phyloP scores from a whole-genome alignment of 2,888 invertebrate species.

The Girardia tigrina region DNA sequence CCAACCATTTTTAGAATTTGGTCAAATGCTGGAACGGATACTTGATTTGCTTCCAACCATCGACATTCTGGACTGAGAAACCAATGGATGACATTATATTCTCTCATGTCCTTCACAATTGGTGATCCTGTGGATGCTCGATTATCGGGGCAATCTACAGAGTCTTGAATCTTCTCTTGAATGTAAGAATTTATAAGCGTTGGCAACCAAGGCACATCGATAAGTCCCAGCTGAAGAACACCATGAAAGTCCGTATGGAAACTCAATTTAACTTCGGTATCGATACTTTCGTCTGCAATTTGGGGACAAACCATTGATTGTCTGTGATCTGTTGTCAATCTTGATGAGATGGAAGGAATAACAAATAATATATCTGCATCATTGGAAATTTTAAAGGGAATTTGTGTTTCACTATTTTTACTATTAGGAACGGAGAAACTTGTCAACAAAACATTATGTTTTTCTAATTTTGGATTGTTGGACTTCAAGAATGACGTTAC shows the following conservation, averaged over 20 bases:
- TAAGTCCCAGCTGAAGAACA: conserved; percentile 29
- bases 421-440: not conserved
- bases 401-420: conserved; percentile 11
- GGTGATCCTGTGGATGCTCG: conserved; percentile 31
- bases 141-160: conserved; percentile 18
- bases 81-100: conserved; percentile 30
- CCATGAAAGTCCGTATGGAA: conserved; percentile 35
- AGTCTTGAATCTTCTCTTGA: conserved; percentile 32
- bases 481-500: not conserved
- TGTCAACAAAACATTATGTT: conserved; percentile 19
- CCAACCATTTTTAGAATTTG: conserved; percentile 34
- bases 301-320: conserved; percentile 20
- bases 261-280: conserved; percentile 29
- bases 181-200: conserved; percentile 31
- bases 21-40: conserved; percentile 32
- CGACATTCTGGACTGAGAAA: conserved; percentile 32
- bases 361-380: conserved; percentile 29
- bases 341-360: conserved; percentile 28
- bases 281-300: conserved; percentile 4
- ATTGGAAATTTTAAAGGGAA: not conserved
- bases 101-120: conserved; percentile 32
- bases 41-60: conserved; percentile 27
- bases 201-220: conserved; percentile 31
- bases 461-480: not conserved
- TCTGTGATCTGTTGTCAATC: conserved; percentile 28